Percentiles rank a stretch among this genome's conserved stretches.
phyloP scores from a whole-genome alignment of 2,888 invertebrate species.

The Diaprepes abbreviatus region DNA sequence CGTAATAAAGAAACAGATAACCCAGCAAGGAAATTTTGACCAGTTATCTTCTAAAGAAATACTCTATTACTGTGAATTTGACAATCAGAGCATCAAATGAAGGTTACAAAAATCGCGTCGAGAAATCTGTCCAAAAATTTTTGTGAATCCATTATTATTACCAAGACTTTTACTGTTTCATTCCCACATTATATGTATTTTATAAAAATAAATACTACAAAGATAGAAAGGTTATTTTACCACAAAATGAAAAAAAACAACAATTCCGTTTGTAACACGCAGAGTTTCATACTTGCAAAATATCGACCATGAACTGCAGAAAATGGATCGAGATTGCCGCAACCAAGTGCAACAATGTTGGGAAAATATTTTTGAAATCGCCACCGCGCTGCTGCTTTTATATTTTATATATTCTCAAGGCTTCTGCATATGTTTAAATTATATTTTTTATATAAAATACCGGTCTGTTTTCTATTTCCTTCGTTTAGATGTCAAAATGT shows the following conservation, averaged over 20 bases:
- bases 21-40: no score
- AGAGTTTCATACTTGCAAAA: slow-evolving; percentile 42
- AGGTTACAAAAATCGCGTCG: no score
- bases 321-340: slow-evolving; percentile 46
- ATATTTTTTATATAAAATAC: slow-evolving; percentile 26
- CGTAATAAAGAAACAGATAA: no score
- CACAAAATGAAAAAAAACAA: slow-evolving; percentile 23
- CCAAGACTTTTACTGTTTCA: no score
- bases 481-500: slow-evolving; percentile 31
- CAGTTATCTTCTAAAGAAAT: no score
- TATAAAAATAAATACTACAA: neutral
- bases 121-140: no score
- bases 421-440: slow-evolving; percentile 36
- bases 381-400: slow-evolving; percentile 12
- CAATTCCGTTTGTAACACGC: slow-evolving; percentile 24
- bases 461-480: slow-evolving; percentile 34
- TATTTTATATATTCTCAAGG: slow-evolving; percentile 25
- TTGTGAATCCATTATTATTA: no score
- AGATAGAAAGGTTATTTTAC: slow-evolving; percentile 12
- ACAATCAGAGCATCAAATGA: no score
- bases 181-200: neutral
- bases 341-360: slow-evolving; percentile 54
- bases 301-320: slow-evolving; percentile 42
- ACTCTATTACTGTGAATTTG: no score
- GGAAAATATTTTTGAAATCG: slow-evolving; percentile 50